Base-by-base conservation (phyloP, 2,113 vertebrate genomes). In the Myotis lucifugus region DNA sequence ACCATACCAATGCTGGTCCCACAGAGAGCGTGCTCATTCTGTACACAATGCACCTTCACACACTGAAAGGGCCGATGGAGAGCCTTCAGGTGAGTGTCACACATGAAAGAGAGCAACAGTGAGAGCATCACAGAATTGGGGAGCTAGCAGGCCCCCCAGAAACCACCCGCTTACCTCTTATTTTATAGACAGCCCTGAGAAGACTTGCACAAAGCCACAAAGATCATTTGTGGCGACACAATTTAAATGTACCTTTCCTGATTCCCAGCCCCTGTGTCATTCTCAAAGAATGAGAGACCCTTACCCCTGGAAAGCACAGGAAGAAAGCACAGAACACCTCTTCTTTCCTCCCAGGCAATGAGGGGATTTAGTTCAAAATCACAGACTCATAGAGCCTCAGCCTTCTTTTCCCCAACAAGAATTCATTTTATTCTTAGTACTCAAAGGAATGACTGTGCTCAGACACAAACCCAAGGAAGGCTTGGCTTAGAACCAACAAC, bases 101-200 rank as follows among this genome's bases (percentile, higher is more conserved):
- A 27, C 2, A 9, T 3, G 37, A 50, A 78, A n/a, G 8, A 88
- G 40, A 86, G 17, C 4, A 42, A 76, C 2, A 40, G 56, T 21
- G 52, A 64, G 54, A 19, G 12, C 8, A 15, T 50, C 87, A 40
- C 5, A 32, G 46, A 64, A 74, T 0, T 11, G 40, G 84, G 77
- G 23, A 81, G 48, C 42, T 17, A 37, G 56, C 27, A 52, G 14
- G 37, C 14, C 2, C 40, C 76, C 76, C 2, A 67, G 61, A 64
- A 70, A 42, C 25, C 15, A 64, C 40, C n/a, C 14, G 9, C 4
- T 8, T 54, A 70, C 5, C 0, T 18, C 8, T 67, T 9, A 52
- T 54, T 85, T 70, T 88, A 67, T 8, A 83, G 48, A 81, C 78
- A 96, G 61, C 15, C 64, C 59, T 42, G 64, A 88, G 76, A 50